These are phyloP conservation scores for Endomychus coccineus DNA, from an alignment of 2,888 invertebrate genomes.

Conservation along the genomic window DNA sequence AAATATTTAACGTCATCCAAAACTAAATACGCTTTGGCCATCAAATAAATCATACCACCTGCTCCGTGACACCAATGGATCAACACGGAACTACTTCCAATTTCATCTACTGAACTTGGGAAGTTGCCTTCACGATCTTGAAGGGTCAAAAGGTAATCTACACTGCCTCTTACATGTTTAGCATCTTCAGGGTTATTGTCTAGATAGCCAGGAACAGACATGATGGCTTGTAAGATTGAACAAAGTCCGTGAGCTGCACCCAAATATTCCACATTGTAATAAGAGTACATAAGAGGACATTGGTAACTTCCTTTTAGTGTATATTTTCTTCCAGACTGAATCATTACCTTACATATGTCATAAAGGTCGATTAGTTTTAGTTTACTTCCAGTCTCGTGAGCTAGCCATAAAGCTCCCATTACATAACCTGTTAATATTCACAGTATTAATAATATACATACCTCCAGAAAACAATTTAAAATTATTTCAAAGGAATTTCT, in stretches of 20 bases:
- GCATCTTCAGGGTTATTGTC: too few species aligned
- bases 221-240: slow-evolving; percentile 57
- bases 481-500: too few species aligned
- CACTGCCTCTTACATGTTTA: too few species aligned
- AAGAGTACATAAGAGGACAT: slow-evolving; percentile 71
- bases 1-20: slow-evolving; percentile 69
- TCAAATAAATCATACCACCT: slow-evolving; percentile 70
- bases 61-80: slow-evolving; percentile 92
- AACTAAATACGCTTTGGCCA: slow-evolving; percentile 71
- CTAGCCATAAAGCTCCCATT: slow-evolving; percentile 68
- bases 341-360: slow-evolving; percentile 60
- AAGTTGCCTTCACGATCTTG: slow-evolving; percentile 59
- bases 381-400: slow-evolving; percentile 47
- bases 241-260: slow-evolving; percentile 66
- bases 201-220: slow-evolving; percentile 54
- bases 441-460: too few species aligned
- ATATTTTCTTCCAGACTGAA: slow-evolving; percentile 66
- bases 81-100: slow-evolving; percentile 56
- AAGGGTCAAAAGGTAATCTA: slow-evolving; percentile 59
- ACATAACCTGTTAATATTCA: slow-evolving; percentile 66
- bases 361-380: slow-evolving; percentile 48
- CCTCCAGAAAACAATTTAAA: slow-evolving; percentile 2
- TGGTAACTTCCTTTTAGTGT: slow-evolving; percentile 50
- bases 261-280: slow-evolving; percentile 65
- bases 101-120: slow-evolving; percentile 60